Evolutionary conservation across 2,888 invertebrate genomes (phyloP).

Genomic region (Bruchidius siliquastri): DNA sequence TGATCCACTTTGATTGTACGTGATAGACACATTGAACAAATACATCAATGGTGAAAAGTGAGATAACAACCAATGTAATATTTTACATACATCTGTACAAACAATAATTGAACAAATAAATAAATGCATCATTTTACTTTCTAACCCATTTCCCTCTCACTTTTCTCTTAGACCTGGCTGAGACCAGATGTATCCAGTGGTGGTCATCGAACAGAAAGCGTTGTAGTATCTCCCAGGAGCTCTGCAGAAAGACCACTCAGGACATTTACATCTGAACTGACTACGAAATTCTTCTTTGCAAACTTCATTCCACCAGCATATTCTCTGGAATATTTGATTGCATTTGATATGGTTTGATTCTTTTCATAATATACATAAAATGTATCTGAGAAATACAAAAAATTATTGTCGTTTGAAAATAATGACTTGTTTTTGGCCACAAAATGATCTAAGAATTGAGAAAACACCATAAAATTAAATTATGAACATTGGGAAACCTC

Average conservation of each 20-base stretch:
- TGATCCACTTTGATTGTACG: background rate
- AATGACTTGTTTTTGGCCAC: no score
- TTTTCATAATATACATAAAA: background rate
- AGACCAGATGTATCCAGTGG: conserved; percentile 87
- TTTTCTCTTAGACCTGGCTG: conserved; percentile 56
- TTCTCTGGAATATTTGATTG: conserved; percentile 60
- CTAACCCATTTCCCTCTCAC: background rate
- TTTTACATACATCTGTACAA: background rate
- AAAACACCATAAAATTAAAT: no score
- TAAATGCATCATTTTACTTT: background rate
- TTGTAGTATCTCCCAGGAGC: conserved; percentile 87
- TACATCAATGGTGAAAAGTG: background rate
- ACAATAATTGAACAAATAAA: background rate
- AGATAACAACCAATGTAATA: background rate
- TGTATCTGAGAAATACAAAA: no score
- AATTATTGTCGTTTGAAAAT: no score
- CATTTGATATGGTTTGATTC: conserved; percentile 1
- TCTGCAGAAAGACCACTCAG: conserved; percentile 82
- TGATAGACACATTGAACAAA: background rate
- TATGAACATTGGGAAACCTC: no score
- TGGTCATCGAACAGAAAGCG: conserved; percentile 85
- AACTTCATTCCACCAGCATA: conserved; percentile 91
- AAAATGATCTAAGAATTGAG: no score
- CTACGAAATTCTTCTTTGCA: conserved; percentile 89
- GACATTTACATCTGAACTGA: conserved; percentile 82